Conservation (phyloP, 2,888 invertebrate genomes). For the Priocnemis perturbator region DNA sequence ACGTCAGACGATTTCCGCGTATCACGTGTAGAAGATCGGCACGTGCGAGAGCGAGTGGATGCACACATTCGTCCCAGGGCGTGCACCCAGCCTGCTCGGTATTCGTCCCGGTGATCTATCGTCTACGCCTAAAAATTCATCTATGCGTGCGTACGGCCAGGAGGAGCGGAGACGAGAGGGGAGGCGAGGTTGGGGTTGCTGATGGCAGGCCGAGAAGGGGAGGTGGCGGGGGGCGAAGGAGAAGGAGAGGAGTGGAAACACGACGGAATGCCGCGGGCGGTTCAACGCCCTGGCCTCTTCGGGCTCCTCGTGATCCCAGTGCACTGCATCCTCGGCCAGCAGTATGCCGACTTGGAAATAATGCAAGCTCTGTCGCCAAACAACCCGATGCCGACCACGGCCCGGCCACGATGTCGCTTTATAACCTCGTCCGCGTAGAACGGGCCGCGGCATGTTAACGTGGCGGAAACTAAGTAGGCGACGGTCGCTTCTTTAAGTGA, state of each 20-base stretch:
- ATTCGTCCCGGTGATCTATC: conserved; percentile 55
- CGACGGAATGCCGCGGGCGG: conserved; percentile 62
- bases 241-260: conserved; percentile 23
- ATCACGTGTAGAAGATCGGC: conserved; percentile 33
- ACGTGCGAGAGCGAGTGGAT: conserved; percentile 28
- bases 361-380: conserved; percentile 55
- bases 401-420: conserved; percentile 11
- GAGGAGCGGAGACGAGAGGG: too few species aligned
- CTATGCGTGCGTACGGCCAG: conserved; percentile 42
- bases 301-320: conserved; percentile 38
- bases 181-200: not conserved
- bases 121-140: conserved; percentile 62
- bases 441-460: conserved; percentile 20
- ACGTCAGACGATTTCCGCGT: conserved; percentile 45
- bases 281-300: conserved; percentile 62
- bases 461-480: not conserved
- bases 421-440: not conserved
- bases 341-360: conserved; percentile 43
- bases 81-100: conserved; percentile 47
- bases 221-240: conserved; percentile 17
- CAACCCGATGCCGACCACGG: conserved; percentile 17
- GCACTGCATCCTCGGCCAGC: conserved; percentile 37
- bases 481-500: not conserved
- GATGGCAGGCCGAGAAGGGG: conserved; percentile 16
- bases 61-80: conserved; percentile 17